phyloP scores from a whole-genome alignment of 2,888 invertebrate species.

The Icerya purchasi region DNA sequence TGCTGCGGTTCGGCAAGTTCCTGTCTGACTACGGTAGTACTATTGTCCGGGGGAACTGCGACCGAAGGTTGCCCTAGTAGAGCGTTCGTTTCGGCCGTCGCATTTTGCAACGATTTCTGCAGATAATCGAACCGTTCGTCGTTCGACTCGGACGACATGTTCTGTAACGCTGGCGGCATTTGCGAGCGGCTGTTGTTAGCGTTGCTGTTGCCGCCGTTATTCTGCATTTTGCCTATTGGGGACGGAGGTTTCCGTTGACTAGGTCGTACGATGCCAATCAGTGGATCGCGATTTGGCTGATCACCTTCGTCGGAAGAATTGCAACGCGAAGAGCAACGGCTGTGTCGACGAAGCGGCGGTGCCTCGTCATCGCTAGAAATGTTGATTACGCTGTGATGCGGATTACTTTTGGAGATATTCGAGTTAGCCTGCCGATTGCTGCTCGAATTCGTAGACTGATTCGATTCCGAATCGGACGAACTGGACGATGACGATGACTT shows the following conservation, averaged over 20 bases:
- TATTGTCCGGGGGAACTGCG: slow-evolving; percentile 9
- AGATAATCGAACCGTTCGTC: background rate
- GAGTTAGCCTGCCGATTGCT: too few relatives aligned
- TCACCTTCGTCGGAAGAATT: background rate
- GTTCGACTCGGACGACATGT: background rate
- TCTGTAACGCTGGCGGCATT: background rate
- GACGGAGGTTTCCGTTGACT: slow-evolving; percentile 7
- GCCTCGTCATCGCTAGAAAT: too few relatives aligned
- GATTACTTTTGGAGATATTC: too few relatives aligned
- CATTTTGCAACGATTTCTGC: background rate
- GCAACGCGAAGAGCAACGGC: background rate
- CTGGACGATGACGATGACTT: slow-evolving; percentile 1
- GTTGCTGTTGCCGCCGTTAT: background rate
- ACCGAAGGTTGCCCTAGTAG: slow-evolving; percentile 10
- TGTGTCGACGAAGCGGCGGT: background rate
- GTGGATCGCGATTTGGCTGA: background rate
- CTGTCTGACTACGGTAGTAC: slow-evolving; percentile 8
- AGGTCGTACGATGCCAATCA: slow-evolving; percentile 9
- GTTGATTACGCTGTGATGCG: too few relatives aligned
- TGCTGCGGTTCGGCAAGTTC: slow-evolving; percentile 12
- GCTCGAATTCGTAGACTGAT: slow-evolving; percentile 5
- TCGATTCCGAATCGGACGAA: slow-evolving; percentile 9
- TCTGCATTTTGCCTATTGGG: background rate
- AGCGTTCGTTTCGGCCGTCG: slow-evolving; percentile 1
- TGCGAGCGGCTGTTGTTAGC: background rate